Evolutionary conservation across 2,113 vertebrate species (phyloP).

Genomic region (Furnarius figulus): DNA sequence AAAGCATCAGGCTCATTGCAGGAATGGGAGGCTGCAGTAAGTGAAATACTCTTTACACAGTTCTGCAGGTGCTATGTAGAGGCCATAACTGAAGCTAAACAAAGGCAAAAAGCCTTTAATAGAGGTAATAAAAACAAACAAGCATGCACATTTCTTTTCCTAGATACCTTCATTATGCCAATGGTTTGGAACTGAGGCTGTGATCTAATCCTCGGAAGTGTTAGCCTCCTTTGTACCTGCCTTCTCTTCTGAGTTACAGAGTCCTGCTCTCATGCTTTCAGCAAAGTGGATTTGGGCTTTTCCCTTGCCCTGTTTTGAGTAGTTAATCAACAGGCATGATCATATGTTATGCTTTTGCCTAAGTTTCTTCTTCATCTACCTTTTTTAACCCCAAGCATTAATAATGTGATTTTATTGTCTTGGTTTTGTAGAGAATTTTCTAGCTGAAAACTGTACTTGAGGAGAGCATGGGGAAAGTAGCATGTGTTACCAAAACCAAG

Average conservation of each 20-base stretch:
- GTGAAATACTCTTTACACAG: accelerated
- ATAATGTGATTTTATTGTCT: background rate
- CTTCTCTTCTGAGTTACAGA: background rate
- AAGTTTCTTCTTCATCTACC: background rate
- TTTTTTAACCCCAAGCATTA: background rate
- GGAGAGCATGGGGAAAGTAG: background rate
- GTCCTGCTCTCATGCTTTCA: background rate
- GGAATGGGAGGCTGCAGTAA: background rate
- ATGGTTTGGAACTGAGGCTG: background rate
- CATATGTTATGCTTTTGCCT: background rate
- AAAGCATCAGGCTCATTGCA: accelerated
- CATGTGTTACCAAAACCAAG: background rate
- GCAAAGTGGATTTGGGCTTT: background rate
- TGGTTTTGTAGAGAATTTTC: background rate
- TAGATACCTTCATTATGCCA: background rate
- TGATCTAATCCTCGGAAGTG: background rate
- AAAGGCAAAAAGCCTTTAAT: background rate
- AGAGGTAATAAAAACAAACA: background rate
- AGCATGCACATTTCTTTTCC: background rate
- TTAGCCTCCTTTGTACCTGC: background rate
- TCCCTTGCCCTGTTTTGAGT: background rate
- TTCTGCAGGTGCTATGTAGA: background rate
- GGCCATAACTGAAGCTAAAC: background rate
- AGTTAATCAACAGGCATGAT: background rate
- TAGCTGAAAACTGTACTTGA: background rate